phyloP scores from a whole-genome alignment of 2,113 vertebrate species.

The Psilopogon haemacephalus region DNA sequence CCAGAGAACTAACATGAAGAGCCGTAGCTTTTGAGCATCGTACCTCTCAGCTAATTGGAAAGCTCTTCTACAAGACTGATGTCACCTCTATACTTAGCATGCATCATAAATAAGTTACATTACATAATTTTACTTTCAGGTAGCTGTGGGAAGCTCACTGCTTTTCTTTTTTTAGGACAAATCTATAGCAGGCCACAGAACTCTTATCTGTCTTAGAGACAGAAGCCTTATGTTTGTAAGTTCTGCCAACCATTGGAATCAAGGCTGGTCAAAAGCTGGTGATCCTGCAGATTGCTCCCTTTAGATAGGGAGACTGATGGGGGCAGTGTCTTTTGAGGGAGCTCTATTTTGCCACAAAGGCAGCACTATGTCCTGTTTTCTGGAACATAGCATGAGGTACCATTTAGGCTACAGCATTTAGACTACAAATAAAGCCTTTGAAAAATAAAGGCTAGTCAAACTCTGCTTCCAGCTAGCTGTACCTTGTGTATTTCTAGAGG shows the following conservation, averaged over 20 bases:
- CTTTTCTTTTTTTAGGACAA: neutral
- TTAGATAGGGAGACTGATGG: accelerated
- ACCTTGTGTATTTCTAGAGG: neutral
- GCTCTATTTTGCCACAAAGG: neutral
- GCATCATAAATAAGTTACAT: neutral
- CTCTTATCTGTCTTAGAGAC: neutral
- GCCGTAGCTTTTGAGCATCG: neutral
- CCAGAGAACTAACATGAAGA: neutral
- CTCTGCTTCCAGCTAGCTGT: accelerated
- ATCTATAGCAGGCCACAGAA: neutral
- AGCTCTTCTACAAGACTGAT: neutral
- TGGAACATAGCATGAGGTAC: neutral
- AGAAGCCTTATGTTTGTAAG: neutral
- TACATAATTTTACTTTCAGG: neutral
- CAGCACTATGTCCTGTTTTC: neutral
- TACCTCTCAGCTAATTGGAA: neutral
- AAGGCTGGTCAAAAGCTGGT: neutral
- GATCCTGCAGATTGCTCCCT: neutral
- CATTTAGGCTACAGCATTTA: neutral
- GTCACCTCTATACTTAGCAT: neutral
- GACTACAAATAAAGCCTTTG: neutral
- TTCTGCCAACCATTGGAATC: neutral
- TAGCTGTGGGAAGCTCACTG: neutral
- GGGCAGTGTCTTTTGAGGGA: neutral
- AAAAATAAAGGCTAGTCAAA: neutral